phyloP scores from a whole-genome alignment of 2,797 vertebrate genomes.

The Denticeps clupeoides region DNA sequence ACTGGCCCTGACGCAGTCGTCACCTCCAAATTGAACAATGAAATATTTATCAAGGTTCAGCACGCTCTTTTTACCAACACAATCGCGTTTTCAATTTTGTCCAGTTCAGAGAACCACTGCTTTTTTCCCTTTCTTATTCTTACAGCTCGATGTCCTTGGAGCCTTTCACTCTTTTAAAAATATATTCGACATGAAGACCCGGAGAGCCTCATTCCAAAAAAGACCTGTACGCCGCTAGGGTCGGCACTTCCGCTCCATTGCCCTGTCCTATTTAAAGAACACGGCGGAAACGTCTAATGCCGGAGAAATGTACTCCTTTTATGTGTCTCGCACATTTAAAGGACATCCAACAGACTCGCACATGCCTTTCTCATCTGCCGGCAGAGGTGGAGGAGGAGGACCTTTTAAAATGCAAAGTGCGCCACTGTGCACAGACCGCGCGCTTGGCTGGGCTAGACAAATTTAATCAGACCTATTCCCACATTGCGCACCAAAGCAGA shows the following conservation, averaged over 20 bases:
- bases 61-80: constrained; percentile 21
- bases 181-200: neutral
- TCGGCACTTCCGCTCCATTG: too few relatives aligned
- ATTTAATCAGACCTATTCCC: neutral
- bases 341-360: constrained; percentile 3
- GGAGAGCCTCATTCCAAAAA: too few relatives aligned
- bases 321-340: constrained; percentile 6
- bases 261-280: constrained; percentile 11
- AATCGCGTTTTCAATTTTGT: constrained; percentile 36
- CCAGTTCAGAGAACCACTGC: constrained; percentile 30
- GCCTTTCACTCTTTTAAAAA: neutral
- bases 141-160: neutral
- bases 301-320: too few relatives aligned
- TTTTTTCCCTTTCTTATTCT: too few relatives aligned
- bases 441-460: neutral
- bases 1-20: too few relatives aligned
- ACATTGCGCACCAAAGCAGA: neutral
- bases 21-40: constrained; percentile 36
- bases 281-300: too few relatives aligned
- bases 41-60: constrained; percentile 50
- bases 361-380: too few relatives aligned
- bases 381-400: too few relatives aligned
- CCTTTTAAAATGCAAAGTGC: too few relatives aligned
- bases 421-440: too few relatives aligned
- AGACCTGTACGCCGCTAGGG: too few relatives aligned